Evolutionary conservation across 2,888 invertebrate species (phyloP).

Genomic region (Orgyia antiqua): DNA sequence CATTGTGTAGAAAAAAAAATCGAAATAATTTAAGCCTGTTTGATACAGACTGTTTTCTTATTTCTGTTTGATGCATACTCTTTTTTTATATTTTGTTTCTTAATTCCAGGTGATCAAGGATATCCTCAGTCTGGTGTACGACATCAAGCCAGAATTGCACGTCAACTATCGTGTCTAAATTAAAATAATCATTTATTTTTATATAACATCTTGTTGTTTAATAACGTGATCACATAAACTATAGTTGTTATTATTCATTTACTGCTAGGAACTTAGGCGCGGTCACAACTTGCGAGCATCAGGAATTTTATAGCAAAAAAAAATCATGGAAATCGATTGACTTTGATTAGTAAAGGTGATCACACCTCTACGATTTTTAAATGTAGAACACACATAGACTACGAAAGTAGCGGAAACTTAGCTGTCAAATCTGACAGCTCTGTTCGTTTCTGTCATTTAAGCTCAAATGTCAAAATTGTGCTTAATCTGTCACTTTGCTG

Average conservation of each 20-base stretch:
- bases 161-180: slow-evolving; percentile 85
- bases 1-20: too few relatives aligned
- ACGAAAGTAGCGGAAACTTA: background rate
- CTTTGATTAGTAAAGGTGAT: slow-evolving; percentile 9
- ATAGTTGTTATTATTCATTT: slow-evolving; percentile 37
- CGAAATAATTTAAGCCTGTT: too few relatives aligned
- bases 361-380: slow-evolving; percentile 1
- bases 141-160: slow-evolving; percentile 96
- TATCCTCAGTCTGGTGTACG: slow-evolving; percentile 90
- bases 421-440: slow-evolving; percentile 5
- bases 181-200: slow-evolving; percentile 26
- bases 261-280: too few relatives aligned
- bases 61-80: background rate
- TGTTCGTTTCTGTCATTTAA: slow-evolving; percentile 7
- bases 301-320: slow-evolving; percentile 8
- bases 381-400: background rate
- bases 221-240: slow-evolving; percentile 33
- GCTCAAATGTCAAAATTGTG: slow-evolving; percentile 12
- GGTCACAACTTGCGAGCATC: slow-evolving; percentile 10
- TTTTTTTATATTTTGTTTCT: slow-evolving; percentile 7
- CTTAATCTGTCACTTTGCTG: slow-evolving; percentile 40
- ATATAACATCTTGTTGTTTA: slow-evolving; percentile 21
- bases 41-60: background rate
- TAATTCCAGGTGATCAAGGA: slow-evolving; percentile 84
- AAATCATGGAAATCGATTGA: slow-evolving; percentile 21